Evolutionary conservation across 1,140 invertebrate genomes (phyloP), one percentile per base, ranked within the genome.

Genomic region (Drosophila arawakana): DNA sequence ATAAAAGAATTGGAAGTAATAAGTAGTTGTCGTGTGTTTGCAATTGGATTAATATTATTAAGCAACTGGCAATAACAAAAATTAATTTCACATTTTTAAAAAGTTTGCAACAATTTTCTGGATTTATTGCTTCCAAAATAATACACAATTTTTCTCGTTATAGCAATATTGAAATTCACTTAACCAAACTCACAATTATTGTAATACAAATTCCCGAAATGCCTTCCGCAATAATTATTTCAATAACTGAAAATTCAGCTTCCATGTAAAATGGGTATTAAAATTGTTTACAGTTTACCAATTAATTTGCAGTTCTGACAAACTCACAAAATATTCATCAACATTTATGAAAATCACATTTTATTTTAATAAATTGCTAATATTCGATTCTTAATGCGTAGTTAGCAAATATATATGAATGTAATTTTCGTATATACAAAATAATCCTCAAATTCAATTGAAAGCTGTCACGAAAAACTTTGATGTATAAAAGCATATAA

Each of bases 311-410:
- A 49, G 21, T 39, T 57, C 49, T 59, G 13, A 47, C 9, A 30
- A 47, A 59, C 47, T 54, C 47, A 77, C 39, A 30, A 58, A 62
- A 47, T 47, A 39, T 9, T 9, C 7, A 39, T 47, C n/a, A 30
- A 39, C 18, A 39, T n/a, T n/a, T n/a, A n/a, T n/a, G n/a, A n/a
- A 41, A 50, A 13, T 62, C 70, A 65, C 61, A 76, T 79, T 81
- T 79, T 75, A 43, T 43, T 43, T 43, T 3, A 6, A 43, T 43
- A 43, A 3, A 43, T 43, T 43, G 41, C 11, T 43, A 43, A 13
- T 6, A 5, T 43, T 43, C 41, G 41, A 72, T 58, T 49, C 61
- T 55, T 66, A 54, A 52, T 41, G 37, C 18, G 44, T 72, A 66
- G 61, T 60, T 70, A 70, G 59, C 59, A 43, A 62, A 54, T 49